A percentile compares a stretch with the other conserved stretches of the same genome.
Evolutionary conservation across 35 echinoderm and acorn worm genomes (phyloP).

Genomic region (Heliocidaris erythrogramma): DNA sequence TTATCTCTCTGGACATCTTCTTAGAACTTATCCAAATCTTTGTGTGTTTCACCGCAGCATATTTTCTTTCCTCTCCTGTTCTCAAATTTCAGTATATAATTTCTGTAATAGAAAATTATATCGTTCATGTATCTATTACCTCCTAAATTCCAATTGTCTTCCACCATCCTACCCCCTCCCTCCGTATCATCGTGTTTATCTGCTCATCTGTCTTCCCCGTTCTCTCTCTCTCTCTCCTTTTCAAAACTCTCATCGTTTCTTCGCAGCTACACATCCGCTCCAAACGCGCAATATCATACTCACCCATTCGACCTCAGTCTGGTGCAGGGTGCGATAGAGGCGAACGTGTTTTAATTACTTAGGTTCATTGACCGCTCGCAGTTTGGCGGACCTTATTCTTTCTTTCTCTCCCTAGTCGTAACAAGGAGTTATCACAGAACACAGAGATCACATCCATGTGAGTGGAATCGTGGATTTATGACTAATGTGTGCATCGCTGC

Average conservation of each 20-base stretch:
- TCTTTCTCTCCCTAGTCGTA: background rate
- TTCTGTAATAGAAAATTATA: background rate
- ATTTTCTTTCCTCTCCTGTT: background rate
- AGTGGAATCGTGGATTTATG: background rate
- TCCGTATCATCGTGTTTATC: conserved; percentile 20
- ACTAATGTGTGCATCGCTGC: background rate
- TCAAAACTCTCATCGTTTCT: background rate
- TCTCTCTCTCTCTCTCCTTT: background rate
- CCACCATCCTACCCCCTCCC: background rate
- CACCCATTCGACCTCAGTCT: background rate
- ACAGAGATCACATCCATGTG: background rate
- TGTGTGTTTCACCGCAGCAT: background rate
- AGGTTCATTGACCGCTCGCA: conserved; percentile 25
- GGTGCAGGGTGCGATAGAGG: background rate
- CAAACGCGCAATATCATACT: conserved; percentile 24
- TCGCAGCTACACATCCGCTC: background rate
- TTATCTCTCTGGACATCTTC: background rate
- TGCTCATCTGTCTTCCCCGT: background rate
- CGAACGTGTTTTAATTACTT: conserved; percentile 24
- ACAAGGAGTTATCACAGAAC: too few relatives aligned
- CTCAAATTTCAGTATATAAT: background rate
- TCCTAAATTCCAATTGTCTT: background rate
- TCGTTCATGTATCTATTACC: background rate
- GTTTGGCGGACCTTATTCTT: background rate
- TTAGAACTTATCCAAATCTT: background rate